Evolutionary conservation across 37 sponge, comb jelly and placozoan species (phyloP).

Genomic region (Agelas oroides): DNA sequence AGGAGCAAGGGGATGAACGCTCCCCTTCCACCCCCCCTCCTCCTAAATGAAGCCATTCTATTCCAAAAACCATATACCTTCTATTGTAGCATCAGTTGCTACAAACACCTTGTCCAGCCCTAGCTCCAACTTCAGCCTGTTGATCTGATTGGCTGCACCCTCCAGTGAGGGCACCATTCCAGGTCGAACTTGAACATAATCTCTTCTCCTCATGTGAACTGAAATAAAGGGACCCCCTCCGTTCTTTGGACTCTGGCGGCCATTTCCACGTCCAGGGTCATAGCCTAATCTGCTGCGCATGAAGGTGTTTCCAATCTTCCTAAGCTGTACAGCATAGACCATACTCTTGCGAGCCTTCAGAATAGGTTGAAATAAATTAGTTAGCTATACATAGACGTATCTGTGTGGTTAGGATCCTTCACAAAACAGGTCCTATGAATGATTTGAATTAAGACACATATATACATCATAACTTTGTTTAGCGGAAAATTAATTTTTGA

Average conservation of each 20-base stretch:
- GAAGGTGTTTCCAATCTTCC: constrained; percentile 70
- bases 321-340: constrained; percentile 85
- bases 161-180: constrained; percentile 75
- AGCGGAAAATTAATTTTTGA: no score
- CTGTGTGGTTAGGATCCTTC: background rate
- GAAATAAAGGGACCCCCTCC: constrained; percentile 85
- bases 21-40: no score
- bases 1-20: no score
- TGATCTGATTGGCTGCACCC: constrained; percentile 82
- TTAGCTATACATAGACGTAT: no score
- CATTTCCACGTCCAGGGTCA: constrained; percentile 52
- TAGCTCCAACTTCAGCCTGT: constrained; percentile 49
- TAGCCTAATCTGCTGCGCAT: constrained; percentile 69
- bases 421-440: background rate
- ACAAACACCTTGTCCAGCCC: constrained; percentile 77
- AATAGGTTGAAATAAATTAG: no score
- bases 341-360: constrained; percentile 79
- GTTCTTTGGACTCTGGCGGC: constrained; percentile 38
- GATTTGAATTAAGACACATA: no score
- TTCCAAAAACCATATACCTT: constrained; percentile 37
- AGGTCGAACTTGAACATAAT: constrained; percentile 1
- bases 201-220: constrained; percentile 85
- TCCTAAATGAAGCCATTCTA: no score
- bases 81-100: constrained; percentile 80
- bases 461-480: no score